These are phyloP conservation scores for Tenthredo amoena DNA, from an alignment of 2,888 invertebrate species.

Conservation along the genomic window DNA sequence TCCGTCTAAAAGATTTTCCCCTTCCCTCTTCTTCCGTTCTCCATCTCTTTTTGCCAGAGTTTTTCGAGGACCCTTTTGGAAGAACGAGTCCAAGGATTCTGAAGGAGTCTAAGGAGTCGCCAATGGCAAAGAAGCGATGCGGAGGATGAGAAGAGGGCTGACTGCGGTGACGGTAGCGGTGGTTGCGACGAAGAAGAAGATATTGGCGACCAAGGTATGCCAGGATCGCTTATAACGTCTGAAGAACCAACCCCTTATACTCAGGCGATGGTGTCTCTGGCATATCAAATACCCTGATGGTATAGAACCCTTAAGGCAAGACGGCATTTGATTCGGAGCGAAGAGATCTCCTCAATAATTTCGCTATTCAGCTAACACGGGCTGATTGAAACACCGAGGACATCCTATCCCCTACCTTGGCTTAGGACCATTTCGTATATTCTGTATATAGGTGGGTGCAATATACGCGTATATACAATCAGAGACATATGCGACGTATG, in stretches of 20 bases:
- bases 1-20: neutral
- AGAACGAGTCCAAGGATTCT: slow-evolving; percentile 43
- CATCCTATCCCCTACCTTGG: neutral
- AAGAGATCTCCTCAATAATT: slow-evolving; percentile 38
- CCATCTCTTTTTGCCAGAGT: neutral
- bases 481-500: neutral
- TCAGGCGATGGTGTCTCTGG: slow-evolving; percentile 1
- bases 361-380: slow-evolving; percentile 29
- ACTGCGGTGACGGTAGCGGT: neutral
- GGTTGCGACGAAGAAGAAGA: slow-evolving; percentile 20
- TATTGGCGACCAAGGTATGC: slow-evolving; percentile 49
- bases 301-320: neutral
- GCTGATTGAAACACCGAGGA: slow-evolving; percentile 44
- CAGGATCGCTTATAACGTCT: slow-evolving; percentile 50
- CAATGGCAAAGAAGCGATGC: neutral
- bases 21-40: neutral
- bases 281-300: slow-evolving; percentile 41
- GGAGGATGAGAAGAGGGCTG: neutral
- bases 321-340: slow-evolving; percentile 34
- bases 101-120: slow-evolving; percentile 36
- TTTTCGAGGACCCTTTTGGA: slow-evolving; percentile 26
- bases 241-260: slow-evolving; percentile 24
- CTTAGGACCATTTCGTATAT: neutral
- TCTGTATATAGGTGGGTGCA: neutral
- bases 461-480: neutral